phyloP scores from a whole-genome alignment of 2,113 vertebrate genomes.

The Sylvietta virens region DNA sequence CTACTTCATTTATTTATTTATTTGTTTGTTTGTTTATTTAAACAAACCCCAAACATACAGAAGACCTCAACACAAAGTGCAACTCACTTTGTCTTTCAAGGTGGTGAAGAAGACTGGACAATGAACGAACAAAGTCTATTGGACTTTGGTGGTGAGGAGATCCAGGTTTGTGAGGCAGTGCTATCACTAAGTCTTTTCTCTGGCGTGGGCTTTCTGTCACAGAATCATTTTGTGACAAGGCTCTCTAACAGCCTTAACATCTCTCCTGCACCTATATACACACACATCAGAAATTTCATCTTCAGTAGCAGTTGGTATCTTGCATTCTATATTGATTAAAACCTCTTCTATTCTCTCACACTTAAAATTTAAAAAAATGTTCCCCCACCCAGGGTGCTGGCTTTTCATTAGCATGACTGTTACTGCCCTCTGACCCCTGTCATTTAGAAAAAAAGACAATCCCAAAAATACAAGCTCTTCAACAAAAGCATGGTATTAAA shows the following conservation, averaged over 20 bases:
- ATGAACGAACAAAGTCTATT: background rate
- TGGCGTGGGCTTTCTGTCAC: background rate
- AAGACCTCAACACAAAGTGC: background rate
- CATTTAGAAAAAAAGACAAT: background rate
- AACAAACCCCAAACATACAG: background rate
- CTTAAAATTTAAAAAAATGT: background rate
- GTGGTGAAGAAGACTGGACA: background rate
- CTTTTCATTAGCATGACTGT: background rate
- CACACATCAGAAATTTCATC: accelerated
- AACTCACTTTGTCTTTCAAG: background rate
- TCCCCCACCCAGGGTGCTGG: background rate
- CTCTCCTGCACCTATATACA: background rate
- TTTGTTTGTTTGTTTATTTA: too few species aligned
- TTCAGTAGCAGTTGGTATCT: background rate
- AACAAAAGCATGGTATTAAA: background rate
- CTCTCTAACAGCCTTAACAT: background rate
- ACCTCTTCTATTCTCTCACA: background rate
- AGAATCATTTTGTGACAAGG: background rate
- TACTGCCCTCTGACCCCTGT: background rate
- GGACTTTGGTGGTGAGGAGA: background rate
- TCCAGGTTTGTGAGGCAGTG: too few species aligned
- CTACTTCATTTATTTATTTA: background rate
- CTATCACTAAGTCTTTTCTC: background rate
- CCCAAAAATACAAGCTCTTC: background rate
- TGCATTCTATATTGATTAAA: background rate